These are phyloP conservation scores for Perizoma affinitatum DNA, from an alignment of 2,888 invertebrate genomes.

Conservation along the genomic window DNA sequence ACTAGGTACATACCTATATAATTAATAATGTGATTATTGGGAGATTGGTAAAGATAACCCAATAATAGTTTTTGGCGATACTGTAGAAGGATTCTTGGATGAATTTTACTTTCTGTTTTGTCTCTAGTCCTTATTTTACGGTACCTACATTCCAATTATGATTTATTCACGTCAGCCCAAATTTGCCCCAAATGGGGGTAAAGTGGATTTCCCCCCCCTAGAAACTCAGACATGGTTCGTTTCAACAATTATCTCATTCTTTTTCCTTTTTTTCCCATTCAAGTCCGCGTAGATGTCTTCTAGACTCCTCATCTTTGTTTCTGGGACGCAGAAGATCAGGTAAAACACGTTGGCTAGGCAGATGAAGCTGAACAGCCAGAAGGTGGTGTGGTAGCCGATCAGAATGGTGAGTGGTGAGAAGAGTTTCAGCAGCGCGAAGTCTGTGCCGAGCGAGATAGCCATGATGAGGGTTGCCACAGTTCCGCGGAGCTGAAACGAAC, in stretches of 20 bases:
- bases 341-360: slow-evolving; percentile 91
- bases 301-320: slow-evolving; percentile 94
- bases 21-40: too few species aligned
- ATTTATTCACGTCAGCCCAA: too few species aligned
- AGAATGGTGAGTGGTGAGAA: slow-evolving; percentile 87
- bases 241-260: slow-evolving; percentile 50
- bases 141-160: too few species aligned
- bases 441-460: slow-evolving; percentile 90
- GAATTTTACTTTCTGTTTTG: too few species aligned
- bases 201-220: too few species aligned
- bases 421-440: slow-evolving; percentile 93
- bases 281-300: slow-evolving; percentile 95
- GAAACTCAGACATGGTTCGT: slow-evolving; percentile 51
- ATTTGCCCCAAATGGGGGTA: too few species aligned
- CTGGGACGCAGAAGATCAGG: slow-evolving; percentile 93
- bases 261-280: slow-evolving; percentile 78
- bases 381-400: slow-evolving; percentile 89
- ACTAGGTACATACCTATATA: too few species aligned
- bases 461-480: slow-evolving; percentile 75
- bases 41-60: too few species aligned
- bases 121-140: too few species aligned
- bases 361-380: slow-evolving; percentile 92
- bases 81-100: too few species aligned
- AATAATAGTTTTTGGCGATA: too few species aligned
- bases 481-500: slow-evolving; percentile 64